Conservation (phyloP, 2,113 vertebrate species). For the Aramus guarauna region DNA sequence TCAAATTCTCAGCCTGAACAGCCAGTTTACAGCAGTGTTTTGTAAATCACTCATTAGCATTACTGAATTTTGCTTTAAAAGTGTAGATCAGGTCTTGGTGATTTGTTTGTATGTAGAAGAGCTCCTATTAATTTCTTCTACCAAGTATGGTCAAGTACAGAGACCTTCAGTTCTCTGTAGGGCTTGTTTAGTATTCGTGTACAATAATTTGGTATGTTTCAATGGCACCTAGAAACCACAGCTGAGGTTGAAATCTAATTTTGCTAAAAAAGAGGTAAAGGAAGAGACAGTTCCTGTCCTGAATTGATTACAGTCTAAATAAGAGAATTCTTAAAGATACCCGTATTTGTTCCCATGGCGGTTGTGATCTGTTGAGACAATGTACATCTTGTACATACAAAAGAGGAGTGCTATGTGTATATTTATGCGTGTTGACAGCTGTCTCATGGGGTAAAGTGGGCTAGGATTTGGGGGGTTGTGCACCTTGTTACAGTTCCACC, state of each 20-base stretch:
- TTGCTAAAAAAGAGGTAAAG: background rate
- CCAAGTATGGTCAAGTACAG: background rate
- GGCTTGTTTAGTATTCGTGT: background rate
- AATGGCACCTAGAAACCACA: background rate
- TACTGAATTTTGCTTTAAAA: background rate
- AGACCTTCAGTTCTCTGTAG: background rate
- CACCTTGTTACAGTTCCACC: background rate
- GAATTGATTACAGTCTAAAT: background rate
- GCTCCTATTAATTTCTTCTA: background rate
- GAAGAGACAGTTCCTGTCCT: background rate
- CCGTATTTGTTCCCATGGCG: fast-evolving
- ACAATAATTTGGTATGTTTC: background rate
- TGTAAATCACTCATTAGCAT: background rate
- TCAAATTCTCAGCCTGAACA: background rate
- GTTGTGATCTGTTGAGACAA: fast-evolving
- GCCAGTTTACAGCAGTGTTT: background rate
- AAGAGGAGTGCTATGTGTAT: background rate
- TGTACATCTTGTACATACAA: fast-evolving
- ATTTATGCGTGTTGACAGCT: background rate
- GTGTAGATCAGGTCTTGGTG: background rate
- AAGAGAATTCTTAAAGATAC: background rate
- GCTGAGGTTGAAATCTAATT: background rate
- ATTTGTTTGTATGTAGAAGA: background rate
- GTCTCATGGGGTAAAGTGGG: background rate
- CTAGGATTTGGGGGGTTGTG: background rate